phyloP scores from a whole-genome alignment of 2,113 vertebrate genomes.

The Ascaphus truei region DNA sequence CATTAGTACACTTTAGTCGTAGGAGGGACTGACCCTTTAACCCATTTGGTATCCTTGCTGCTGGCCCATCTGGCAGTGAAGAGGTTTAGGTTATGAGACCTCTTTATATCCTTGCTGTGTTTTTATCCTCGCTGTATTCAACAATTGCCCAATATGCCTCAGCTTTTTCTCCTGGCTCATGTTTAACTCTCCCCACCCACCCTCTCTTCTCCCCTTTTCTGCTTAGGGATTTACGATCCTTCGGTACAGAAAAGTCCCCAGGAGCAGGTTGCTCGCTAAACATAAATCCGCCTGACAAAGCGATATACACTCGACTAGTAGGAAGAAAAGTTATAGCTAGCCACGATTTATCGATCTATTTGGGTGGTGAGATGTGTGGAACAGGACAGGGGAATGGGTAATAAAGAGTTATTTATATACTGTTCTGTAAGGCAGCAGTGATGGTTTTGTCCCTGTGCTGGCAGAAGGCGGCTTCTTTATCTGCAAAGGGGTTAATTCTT shows the following conservation, averaged over 20 bases:
- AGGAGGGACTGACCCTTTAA: no score
- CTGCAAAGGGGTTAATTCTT: no score
- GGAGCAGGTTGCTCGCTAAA: background rate
- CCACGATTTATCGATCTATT: slow-evolving; percentile 10
- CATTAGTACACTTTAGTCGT: no score
- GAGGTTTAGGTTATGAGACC: no score
- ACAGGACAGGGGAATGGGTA: background rate
- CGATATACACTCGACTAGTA: background rate
- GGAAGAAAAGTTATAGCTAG: background rate
- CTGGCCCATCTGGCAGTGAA: no score
- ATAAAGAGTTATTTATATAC: slow-evolving; percentile 3
- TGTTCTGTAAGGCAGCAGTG: no score
- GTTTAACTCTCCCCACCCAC: background rate
- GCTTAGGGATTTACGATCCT: slow-evolving; percentile 8
- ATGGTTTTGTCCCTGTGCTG: no score
- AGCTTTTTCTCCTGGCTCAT: background rate
- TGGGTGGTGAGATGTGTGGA: background rate
- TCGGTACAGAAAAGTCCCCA: slow-evolving; percentile 14
- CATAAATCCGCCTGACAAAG: slow-evolving; percentile 18
- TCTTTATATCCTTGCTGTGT: background rate
- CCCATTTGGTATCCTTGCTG: no score
- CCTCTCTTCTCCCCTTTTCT: background rate
- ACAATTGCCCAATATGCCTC: background rate
- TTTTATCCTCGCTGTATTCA: background rate
- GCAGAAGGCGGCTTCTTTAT: no score